These are phyloP conservation scores for Saccostrea cuccullata DNA, from an alignment of 1,140 invertebrate species.

Conservation along the genomic window DNA sequence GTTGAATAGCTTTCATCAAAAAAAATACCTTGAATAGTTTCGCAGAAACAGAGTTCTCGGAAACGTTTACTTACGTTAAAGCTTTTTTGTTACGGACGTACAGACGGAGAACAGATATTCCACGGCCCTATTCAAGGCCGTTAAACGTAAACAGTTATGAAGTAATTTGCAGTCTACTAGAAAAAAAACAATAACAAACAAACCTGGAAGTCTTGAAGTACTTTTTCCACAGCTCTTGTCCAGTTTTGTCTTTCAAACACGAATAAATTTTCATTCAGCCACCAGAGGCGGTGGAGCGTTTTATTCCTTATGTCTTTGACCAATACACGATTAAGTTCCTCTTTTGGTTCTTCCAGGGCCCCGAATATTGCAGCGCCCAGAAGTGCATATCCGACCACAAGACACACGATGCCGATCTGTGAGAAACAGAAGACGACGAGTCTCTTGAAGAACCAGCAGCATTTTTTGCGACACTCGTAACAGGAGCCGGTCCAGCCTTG, in stretches of 20 bases:
- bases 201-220: neutral
- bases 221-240: neutral
- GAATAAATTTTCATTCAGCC: neutral
- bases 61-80: too few relatives aligned
- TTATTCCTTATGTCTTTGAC: conserved; percentile 6
- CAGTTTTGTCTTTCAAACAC: neutral
- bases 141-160: too few relatives aligned
- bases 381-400: conserved; percentile 39
- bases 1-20: too few relatives aligned
- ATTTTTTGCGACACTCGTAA: conserved; percentile 8
- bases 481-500: neutral
- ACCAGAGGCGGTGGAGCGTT: neutral
- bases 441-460: conserved; percentile 25
- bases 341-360: conserved; percentile 18
- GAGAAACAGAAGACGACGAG: conserved; percentile 22
- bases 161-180: too few relatives aligned
- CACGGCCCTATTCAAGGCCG: too few relatives aligned
- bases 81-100: too few relatives aligned
- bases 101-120: too few relatives aligned
- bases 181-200: neutral
- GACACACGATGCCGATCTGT: conserved; percentile 32
- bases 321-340: conserved; percentile 17
- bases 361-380: conserved; percentile 39
- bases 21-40: too few relatives aligned
- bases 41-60: too few relatives aligned